Conservation (phyloP, 2,888 invertebrate species). For the Nomada goodeniana region DNA sequence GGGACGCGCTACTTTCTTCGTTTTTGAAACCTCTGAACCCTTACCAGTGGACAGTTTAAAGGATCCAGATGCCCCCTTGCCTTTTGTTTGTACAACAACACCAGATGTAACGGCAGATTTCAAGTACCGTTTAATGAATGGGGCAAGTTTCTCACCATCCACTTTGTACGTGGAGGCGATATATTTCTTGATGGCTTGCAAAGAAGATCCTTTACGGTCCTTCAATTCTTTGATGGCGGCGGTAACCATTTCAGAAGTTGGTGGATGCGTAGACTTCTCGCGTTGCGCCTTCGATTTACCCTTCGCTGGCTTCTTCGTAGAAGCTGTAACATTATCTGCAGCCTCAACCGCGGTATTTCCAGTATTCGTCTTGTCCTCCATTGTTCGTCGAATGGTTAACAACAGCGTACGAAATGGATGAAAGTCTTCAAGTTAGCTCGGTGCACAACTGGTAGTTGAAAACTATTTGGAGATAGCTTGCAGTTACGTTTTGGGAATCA, state of each 20-base stretch:
- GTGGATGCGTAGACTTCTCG: conserved; percentile 85
- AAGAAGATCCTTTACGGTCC: conserved; percentile 87
- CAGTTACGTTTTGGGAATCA: background rate
- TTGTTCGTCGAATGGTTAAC: background rate
- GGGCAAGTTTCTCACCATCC: conserved; percentile 86
- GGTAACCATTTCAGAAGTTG: conserved; percentile 86
- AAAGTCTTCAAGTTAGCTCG: background rate
- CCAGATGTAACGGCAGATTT: conserved; percentile 86
- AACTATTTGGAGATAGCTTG: too few species aligned
- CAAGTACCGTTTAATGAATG: conserved; percentile 87
- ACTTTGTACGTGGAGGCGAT: conserved; percentile 87
- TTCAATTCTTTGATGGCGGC: conserved; percentile 85
- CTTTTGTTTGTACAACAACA: conserved; percentile 85
- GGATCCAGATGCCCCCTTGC: conserved; percentile 85
- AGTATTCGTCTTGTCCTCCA: conserved; percentile 33
- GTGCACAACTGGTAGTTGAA: too few species aligned
- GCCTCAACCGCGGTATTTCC: conserved; percentile 29
- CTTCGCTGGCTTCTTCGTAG: conserved; percentile 52
- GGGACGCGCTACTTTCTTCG: conserved; percentile 23
- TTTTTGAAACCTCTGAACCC: conserved; percentile 34
- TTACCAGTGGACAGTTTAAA: conserved; percentile 82
- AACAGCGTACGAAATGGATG: background rate
- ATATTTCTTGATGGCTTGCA: conserved; percentile 88
- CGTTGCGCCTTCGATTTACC: conserved; percentile 68
- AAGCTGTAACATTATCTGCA: conserved; percentile 22